These are phyloP conservation scores for Morpho achilles DNA, from an alignment of 2,888 invertebrate species.

Conservation along the genomic window DNA sequence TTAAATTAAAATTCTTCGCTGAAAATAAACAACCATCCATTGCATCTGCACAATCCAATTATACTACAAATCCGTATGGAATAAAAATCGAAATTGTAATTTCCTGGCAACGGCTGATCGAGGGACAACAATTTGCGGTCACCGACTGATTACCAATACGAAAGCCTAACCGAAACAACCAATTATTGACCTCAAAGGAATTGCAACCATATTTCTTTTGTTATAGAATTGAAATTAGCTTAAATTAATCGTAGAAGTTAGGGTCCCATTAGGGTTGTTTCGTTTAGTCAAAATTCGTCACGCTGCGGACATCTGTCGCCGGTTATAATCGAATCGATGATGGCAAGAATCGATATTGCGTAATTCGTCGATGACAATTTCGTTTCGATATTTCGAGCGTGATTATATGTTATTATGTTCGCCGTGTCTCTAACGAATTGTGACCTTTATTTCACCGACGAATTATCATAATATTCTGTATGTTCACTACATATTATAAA, in stretches of 20 bases:
- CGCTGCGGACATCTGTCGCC: conserved; percentile 77
- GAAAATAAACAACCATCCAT: not conserved
- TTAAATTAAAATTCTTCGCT: too few relatives aligned
- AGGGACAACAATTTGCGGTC: conserved; percentile 79
- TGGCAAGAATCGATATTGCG: conserved; percentile 60
- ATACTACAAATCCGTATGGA: conserved; percentile 57
- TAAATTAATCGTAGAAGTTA: conserved; percentile 25
- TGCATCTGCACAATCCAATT: conserved; percentile 31
- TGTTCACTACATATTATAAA: too few relatives aligned
- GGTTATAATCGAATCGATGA: conserved; percentile 64
- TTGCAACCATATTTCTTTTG: conserved; percentile 28
- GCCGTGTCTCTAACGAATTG: not conserved
- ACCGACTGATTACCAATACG: conserved; percentile 74
- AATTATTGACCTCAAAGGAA: conserved; percentile 29
- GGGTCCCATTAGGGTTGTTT: conserved; percentile 40
- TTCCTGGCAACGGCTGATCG: conserved; percentile 74
- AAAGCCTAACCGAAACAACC: conserved; percentile 52
- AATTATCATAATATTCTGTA: too few relatives aligned
- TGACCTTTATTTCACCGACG: not conserved
- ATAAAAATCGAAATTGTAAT: conserved; percentile 76
- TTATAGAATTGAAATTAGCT: conserved; percentile 29
- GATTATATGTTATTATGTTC: conserved; percentile 57
- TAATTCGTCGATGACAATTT: conserved; percentile 77
- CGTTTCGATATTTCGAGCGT: conserved; percentile 54
- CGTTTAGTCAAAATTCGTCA: conserved; percentile 74